Evolutionary conservation across 37 sponge, comb jelly and placozoan genomes (phyloP), one percentile per base, ranked within the genome.

Genomic region (Theonella swinhoei): DNA sequence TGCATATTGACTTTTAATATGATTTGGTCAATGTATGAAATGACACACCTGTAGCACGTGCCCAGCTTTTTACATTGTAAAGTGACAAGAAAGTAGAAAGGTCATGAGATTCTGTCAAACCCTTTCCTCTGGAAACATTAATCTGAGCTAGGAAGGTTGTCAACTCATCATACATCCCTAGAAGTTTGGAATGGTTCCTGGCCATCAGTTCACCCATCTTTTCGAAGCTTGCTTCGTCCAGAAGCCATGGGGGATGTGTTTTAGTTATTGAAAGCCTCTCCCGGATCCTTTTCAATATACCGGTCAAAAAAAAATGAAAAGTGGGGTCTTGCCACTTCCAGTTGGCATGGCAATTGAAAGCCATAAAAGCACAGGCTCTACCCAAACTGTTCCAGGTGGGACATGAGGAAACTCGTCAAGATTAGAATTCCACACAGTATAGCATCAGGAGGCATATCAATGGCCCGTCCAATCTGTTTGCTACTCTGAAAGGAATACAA

Each of bases 111-210:
- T 39, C 65, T 4, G 28, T 33, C 28, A 81, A 36, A 28, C 73
- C 82, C 4, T 58, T 42, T 4, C 62, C 65, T 5, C 62, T 0
- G 39, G 4, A 81, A 24, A 81, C 35, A 41, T 81, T 81, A 4
- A 81, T 32, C 39, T 81, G 82, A 17, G 82, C 22, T 20, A 81
- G 32, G 59, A 81, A 81, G 24, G 82, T 58, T 7, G 59, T 8
- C 3, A 81, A 59, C 25, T 81, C 82, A 42, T 81, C 82, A 70
- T 81, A 81, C 1, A 81, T 32, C 20, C 82, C 82, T 34, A 81
- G 37, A 33, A 81, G 31, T 1, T 35, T 32, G 14, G 33, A 20
- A 47, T 39, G 3, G 42, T 81, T 81, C 40, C 3, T 32, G 2
- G 72, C 61, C 82, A 81, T 81, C 5, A 81, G 33, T 29, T 33